Base-by-base conservation (phyloP, 2,888 invertebrate genomes). In the Aphelenchoides bicaudatus region DNA sequence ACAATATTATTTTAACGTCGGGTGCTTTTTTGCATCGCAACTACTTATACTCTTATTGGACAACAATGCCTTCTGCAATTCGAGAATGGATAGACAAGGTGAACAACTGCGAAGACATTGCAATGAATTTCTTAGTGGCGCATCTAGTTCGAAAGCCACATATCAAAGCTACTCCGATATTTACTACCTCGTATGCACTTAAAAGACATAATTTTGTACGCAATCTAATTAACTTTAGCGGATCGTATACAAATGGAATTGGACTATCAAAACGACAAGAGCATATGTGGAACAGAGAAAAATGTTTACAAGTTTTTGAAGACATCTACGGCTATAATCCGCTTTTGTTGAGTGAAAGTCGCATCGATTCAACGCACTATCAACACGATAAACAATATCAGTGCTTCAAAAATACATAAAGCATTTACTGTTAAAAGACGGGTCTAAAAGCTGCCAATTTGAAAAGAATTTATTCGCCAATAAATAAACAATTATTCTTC, bases 81-180 rank as follows among this genome's bases (percentile, higher is more conserved):
- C 83, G 94, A 37, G 91, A 91, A 79, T 90, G 92, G 83, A 93
- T 96, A 13, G 94, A 96, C 80, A 90, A 93, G 80, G 89, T 88
- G 78, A 91, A 92, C 89, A 96, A 96, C 82, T 96, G 96, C 81
- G 96, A 96, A 82, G 96, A 98, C 80, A 92, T 96, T 70, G 96
- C 96, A 10, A 93, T 98, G 92, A 98, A 98, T 82, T 96, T 96
- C 82, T 85, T 98, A 13, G 90, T 98, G 48, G 88, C 94, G n/a
- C 94, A 96, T 79, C 85, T 94, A 64, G 93, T 94, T 0, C 85
- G 92, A 70, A 90, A 91, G 80, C 93, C 94, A 2, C 96, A 96
- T 0, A 90, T 98, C 1, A 96, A 96, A 85, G 89, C 88, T 75
- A 68, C 61, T 28, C 46, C 39, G 5, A 66, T 56, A 59, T 43